phyloP scores from a whole-genome alignment of 2,113 vertebrate species.

The Indicator maculatus region DNA sequence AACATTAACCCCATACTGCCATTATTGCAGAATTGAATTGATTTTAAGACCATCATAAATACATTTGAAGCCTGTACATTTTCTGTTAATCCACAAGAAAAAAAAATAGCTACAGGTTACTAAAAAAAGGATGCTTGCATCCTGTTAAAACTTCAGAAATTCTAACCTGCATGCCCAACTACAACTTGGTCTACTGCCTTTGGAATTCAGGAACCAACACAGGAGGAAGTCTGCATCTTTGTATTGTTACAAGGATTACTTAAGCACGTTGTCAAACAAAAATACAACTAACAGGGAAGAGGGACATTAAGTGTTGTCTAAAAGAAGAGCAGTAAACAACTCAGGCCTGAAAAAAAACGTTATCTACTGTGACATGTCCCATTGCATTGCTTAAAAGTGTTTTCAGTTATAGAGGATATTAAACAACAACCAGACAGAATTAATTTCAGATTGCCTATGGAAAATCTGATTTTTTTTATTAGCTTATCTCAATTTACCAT shows the following conservation, averaged over 20 bases:
- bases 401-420: background rate
- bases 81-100: background rate
- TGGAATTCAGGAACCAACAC: background rate
- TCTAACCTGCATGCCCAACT: background rate
- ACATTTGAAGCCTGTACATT: background rate
- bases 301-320: background rate
- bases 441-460: background rate
- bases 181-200: background rate
- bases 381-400: background rate
- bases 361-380: background rate
- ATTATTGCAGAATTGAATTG: background rate
- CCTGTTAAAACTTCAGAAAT: background rate
- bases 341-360: background rate
- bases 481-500: background rate
- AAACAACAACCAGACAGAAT: background rate
- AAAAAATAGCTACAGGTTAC: background rate
- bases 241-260: background rate
- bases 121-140: no score
- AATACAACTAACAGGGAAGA: accelerated
- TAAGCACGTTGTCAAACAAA: background rate
- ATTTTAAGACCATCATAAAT: background rate
- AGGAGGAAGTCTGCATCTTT: background rate
- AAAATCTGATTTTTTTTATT: background rate
- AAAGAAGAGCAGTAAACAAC: background rate
- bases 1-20: background rate